Evolutionary conservation across 2,888 invertebrate genomes (phyloP), one percentile per base, ranked within the genome.

Genomic region (Rhimphoctona megacephalus): DNA sequence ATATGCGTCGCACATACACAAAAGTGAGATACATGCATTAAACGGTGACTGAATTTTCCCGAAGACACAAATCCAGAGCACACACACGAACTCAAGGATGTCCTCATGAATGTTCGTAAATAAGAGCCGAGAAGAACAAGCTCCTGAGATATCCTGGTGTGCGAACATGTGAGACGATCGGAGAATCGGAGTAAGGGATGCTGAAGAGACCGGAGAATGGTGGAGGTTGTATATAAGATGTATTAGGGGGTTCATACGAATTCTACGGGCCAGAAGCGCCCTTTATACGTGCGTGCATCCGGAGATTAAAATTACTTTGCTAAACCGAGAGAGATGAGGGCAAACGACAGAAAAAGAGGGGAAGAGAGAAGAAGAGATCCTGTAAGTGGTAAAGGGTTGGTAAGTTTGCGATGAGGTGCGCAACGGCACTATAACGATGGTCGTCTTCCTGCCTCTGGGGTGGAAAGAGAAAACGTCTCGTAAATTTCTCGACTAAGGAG

Each of bases 231-330:
- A 43, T 67, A 57, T 54, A 69, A 76, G 76, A 33, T 83, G 81
- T 67, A 76, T 79, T n/a, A 70, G 30, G 73, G 49, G 69, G 49
- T 82, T 70, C 77, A 66, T 80, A 77, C 61, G 80, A 61, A 81
- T 85, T 76, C 76, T 83, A 66, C 85, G 85, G 82, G 79, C 77
- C 88, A 82, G 81, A 84, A 80, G 74, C 87, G 88, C 87, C 89
- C 81, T 81, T 61, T 70, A 49, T 54, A 54, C 90, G 89, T 88
- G 89, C 89, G 90, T 89, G 84, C 67, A 79, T 88, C 86, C 88
- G 85, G 91, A 93, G 94, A 94, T 94, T 94, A 93, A 94, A 94
- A 94, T 94, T 94, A 94, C 93, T 94, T 94, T 90, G 90, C 92
- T 92, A 92, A 92, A 93, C 92, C 92, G 90, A 88, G 86, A 81